A percentile compares a stretch with the other conserved stretches of the same genome.
These are phyloP conservation scores for Collichthys lucidus DNA, from an alignment of 2,113 vertebrate species.

Conservation along the genomic window DNA sequence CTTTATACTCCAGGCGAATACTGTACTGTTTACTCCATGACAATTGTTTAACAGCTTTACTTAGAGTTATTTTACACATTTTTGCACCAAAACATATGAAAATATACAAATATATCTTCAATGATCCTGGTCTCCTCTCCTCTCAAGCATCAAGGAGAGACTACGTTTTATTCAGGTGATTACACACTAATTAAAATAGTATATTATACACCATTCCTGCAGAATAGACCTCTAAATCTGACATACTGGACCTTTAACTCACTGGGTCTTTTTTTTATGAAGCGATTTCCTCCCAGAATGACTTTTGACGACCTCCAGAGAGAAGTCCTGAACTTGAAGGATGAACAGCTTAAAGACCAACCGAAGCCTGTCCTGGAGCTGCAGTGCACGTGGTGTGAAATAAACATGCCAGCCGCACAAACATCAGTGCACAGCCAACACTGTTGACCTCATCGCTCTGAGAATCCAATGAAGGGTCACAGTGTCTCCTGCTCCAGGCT, in stretches of 20 bases:
- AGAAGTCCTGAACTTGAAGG: neutral
- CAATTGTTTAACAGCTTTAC: too few relatives aligned
- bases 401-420: neutral
- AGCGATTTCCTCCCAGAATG: neutral
- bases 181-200: too few relatives aligned
- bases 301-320: neutral
- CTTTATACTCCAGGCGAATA: too few relatives aligned
- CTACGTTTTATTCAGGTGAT: too few relatives aligned
- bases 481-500: neutral
- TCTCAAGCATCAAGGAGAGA: too few relatives aligned
- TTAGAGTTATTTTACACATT: too few relatives aligned
- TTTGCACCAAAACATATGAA: too few relatives aligned
- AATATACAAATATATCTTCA: too few relatives aligned
- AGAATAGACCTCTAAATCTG: too few relatives aligned
- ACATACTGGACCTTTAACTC: neutral
- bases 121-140: too few relatives aligned
- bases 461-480: constrained; percentile 15
- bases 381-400: neutral
- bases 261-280: neutral
- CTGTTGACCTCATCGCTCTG: constrained; percentile 16
- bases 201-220: too few relatives aligned
- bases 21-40: too few relatives aligned
- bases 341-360: neutral
- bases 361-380: constrained; percentile 10
- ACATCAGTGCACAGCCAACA: neutral